phyloP scores from a whole-genome alignment of 2,797 vertebrate species.

The Rhadinocentrus ornatus region DNA sequence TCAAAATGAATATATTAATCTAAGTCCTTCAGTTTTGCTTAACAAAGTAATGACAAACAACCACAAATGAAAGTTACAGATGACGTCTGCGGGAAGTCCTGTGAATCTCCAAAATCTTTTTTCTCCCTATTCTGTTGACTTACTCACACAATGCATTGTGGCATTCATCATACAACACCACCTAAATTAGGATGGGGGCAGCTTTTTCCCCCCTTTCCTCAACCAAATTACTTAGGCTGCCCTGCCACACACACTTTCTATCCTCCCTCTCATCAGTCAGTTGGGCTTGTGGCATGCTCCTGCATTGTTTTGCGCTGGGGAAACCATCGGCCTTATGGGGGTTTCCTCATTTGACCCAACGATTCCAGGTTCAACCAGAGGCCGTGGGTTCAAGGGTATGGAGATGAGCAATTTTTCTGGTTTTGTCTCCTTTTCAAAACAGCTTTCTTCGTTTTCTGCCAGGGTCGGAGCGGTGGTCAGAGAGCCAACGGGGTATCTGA shows the following conservation, averaged over 20 bases:
- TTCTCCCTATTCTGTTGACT: not conserved
- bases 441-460: slow-evolving; percentile 36
- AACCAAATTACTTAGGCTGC: slow-evolving; percentile 26
- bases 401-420: slow-evolving; percentile 57
- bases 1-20: too few species aligned
- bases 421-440: slow-evolving; percentile 53
- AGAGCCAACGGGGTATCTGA: slow-evolving; percentile 45
- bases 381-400: slow-evolving; percentile 73
- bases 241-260: slow-evolving; percentile 47
- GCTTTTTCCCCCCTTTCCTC: not conserved
- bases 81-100: not conserved
- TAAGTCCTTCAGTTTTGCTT: not conserved
- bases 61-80: not conserved
- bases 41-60: not conserved
- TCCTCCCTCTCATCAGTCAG: slow-evolving; percentile 70
- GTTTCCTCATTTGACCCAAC: slow-evolving; percentile 63
- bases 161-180: slow-evolving; percentile 41
- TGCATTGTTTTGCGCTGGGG: slow-evolving; percentile 66
- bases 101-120: not conserved
- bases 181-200: slow-evolving; percentile 41
- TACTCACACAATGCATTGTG: slow-evolving; percentile 16
- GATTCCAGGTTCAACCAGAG: slow-evolving; percentile 62
- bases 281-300: slow-evolving; percentile 62
- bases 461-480: slow-evolving; percentile 24
- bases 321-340: slow-evolving; percentile 43